Evolutionary conservation across 2,113 vertebrate genomes (phyloP), one percentile per base, ranked within the genome.

Genomic region (Tylochromis polylepis): DNA sequence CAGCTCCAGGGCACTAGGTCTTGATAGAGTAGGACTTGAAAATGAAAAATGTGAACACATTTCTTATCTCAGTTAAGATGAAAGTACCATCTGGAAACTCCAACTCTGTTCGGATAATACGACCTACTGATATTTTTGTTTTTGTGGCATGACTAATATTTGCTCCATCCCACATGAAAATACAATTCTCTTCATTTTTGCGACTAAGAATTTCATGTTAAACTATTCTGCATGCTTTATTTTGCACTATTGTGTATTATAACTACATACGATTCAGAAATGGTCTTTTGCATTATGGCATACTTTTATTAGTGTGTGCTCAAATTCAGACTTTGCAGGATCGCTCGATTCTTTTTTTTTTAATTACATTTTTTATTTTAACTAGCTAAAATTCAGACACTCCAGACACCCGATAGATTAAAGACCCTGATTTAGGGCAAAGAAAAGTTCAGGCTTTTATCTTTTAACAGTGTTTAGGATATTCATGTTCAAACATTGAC

Each of bases 161-260:
- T 0, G 6, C 22, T 57, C 22, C 16, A 11, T n/a, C 18, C 59
- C 36, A 18, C 59, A 36, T 65, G 60, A 65, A 65, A 65, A 38
- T 8, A n/a, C 6, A 11, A 8, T 0, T n/a, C 36, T 65, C 59
- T 62, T 36, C 18, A 12, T 36, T 36, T 65, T 9, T 60, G 36
- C 1, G 1, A 65, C 60, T 36, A 0, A 65, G 10, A 36, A n/a
- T 65, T 38, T 65, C 11, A n/a, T 1, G 0, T n/a, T 65, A 38
- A 65, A 65, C 60, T 65, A 65, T 65, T 3, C 60, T 65, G 60
- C 1, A 12, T 65, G 60, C 60, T 65, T 38, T 8, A 62, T 62
- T 18, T 65, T 1, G 38, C 31, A 11, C 31, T 65, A 9, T 38
- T 36, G 59, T 62, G n/a, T 65, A 36, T 38, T 65, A 65, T 34